Percentiles rank a stretch among this genome's conserved stretches.
These are phyloP conservation scores for Haliclona indistincta DNA, from an alignment of 37 sponge, comb jelly and placozoan species.

Conservation along the genomic window DNA sequence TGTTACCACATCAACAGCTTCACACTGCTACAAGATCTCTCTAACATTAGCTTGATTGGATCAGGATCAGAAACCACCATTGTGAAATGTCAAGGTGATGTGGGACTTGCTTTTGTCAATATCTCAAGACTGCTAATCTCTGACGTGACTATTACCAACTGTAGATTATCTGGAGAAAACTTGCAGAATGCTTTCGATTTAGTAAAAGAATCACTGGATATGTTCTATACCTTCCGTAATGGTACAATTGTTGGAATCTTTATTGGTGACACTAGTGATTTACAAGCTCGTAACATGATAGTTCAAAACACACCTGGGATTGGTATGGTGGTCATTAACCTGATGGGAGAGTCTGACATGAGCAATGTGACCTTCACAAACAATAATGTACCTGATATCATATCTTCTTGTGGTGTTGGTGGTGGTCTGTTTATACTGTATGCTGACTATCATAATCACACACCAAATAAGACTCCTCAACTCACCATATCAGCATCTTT, in stretches of 20 bases:
- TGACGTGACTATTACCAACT: conserved; percentile 1
- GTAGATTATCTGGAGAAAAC: not conserved
- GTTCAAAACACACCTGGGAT: not conserved
- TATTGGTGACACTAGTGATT: not conserved
- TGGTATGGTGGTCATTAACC: conserved; percentile 11
- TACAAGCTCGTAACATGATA: not conserved
- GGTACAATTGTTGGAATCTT: not conserved
- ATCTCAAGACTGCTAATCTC: not conserved
- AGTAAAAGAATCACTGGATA: not conserved
- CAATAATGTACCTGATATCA: conserved; percentile 1
- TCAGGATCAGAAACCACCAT: not conserved
- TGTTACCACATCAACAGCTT: too few species aligned
- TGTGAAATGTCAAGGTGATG: not conserved
- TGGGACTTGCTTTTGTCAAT: conserved; percentile 10
- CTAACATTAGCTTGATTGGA: too few species aligned
- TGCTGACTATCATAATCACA: conserved; percentile 12
- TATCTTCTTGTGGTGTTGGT: too few species aligned
- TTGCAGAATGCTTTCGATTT: not conserved
- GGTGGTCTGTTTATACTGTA: conserved; percentile 41
- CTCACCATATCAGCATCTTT: not conserved
- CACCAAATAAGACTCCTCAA: not conserved
- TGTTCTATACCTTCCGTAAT: not conserved
- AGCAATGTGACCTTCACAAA: not conserved
- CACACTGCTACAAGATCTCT: too few species aligned
- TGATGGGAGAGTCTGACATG: conserved; percentile 5